Conservation (phyloP, 2,888 invertebrate species). For the Erpobdella octoculata region DNA sequence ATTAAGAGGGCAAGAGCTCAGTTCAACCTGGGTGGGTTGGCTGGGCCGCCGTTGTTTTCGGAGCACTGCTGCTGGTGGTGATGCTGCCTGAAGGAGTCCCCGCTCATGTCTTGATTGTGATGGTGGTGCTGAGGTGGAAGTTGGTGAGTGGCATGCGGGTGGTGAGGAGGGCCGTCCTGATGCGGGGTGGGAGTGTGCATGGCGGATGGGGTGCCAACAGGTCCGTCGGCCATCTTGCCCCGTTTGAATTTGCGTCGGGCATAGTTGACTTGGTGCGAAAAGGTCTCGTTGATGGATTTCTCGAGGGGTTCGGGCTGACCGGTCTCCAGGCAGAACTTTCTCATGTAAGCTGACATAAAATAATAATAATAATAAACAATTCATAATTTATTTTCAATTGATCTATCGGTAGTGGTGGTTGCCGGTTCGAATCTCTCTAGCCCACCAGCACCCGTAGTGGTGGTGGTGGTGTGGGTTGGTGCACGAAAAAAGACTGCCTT, state of each 20-base stretch:
- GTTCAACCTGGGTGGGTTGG: not conserved
- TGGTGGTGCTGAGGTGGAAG: slow-evolving; percentile 12
- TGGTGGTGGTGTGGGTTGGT: too few relatives aligned
- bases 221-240: slow-evolving; percentile 24
- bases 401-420: too few relatives aligned
- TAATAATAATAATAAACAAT: too few relatives aligned
- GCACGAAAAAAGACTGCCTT: too few relatives aligned
- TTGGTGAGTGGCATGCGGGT: not conserved
- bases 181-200: not conserved
- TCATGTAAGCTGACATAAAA: slow-evolving; percentile 29
- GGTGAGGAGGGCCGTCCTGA: slow-evolving; percentile 13
- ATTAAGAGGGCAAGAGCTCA: not conserved
- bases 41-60: not conserved
- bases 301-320: slow-evolving; percentile 31
- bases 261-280: slow-evolving; percentile 34
- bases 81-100: slow-evolving; percentile 18
- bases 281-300: slow-evolving; percentile 33
- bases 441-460: too few relatives aligned
- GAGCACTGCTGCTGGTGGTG: slow-evolving; percentile 22
- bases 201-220: not conserved
- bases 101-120: slow-evolving; percentile 25
- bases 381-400: too few relatives aligned
- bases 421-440: too few relatives aligned
- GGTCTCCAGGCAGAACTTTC: slow-evolving; percentile 33
- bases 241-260: slow-evolving; percentile 33